Evolutionary conservation across 2,888 invertebrate species (phyloP).

Genomic region (Isotomurus palustris): DNA sequence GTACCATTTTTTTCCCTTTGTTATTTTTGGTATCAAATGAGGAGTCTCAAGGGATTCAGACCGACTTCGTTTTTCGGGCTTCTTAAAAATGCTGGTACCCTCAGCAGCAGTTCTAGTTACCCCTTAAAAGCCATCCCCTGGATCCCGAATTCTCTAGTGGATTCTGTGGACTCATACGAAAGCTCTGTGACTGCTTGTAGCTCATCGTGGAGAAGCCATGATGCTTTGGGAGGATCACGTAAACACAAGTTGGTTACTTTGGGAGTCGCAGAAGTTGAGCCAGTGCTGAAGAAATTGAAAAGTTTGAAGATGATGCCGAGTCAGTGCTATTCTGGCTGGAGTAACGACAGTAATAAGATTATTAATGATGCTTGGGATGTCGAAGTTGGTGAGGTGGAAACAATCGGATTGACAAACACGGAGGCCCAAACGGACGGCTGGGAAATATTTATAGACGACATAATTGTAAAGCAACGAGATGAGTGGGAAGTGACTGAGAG

Average conservation of each 20-base stretch:
- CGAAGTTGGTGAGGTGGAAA: not conserved
- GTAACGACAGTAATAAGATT: not conserved
- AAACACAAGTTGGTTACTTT: slow-evolving; percentile 26
- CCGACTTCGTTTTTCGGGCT: not conserved
- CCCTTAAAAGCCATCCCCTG: too few relatives aligned
- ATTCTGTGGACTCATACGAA: too few relatives aligned
- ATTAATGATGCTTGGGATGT: not conserved
- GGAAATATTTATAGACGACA: slow-evolving; percentile 33
- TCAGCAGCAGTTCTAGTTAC: too few relatives aligned
- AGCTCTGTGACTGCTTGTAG: too few relatives aligned
- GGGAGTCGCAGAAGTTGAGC: slow-evolving; percentile 21
- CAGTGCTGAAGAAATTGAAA: slow-evolving; percentile 33
- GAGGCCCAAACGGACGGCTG: slow-evolving; percentile 34
- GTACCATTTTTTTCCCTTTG: slow-evolving; percentile 60
- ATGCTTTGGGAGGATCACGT: not conserved
- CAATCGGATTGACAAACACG: not conserved
- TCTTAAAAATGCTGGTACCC: too few relatives aligned
- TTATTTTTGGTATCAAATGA: slow-evolving; percentile 2
- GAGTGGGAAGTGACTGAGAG: slow-evolving; percentile 39
- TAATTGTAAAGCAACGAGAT: slow-evolving; percentile 24
- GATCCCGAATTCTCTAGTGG: too few relatives aligned
- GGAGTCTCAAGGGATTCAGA: not conserved
- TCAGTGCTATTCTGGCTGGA: not conserved
- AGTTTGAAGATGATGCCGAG: not conserved
- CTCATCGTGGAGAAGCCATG: too few relatives aligned